A percentile compares a stretch with the other conserved stretches of the same genome.
Conservation (phyloP, 2,113 vertebrate genomes). For the Passer domesticus region DNA sequence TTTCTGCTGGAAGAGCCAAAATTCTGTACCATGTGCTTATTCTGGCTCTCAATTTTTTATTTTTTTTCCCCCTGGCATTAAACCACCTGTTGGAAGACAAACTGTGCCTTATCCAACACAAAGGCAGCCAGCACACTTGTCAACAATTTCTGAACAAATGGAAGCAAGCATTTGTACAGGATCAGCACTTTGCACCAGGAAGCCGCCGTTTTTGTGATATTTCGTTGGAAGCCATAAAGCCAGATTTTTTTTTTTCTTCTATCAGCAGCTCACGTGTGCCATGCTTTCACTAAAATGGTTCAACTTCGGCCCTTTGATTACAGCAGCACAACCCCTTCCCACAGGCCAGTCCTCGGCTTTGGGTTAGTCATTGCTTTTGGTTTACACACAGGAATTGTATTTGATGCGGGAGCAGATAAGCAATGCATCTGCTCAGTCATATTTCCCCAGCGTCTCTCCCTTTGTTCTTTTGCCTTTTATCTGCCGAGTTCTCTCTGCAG, state of each 20-base stretch:
- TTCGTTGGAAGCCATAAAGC: not conserved
- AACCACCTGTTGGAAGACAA: constrained; percentile 47
- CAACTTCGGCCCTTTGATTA: not conserved
- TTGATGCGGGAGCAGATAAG: constrained; percentile 1
- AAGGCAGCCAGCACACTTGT: not conserved
- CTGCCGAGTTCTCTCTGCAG: not conserved
- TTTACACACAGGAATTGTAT: constrained; percentile 20
- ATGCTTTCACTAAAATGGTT: not conserved
- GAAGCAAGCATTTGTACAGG: not conserved
- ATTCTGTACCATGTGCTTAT: not conserved
- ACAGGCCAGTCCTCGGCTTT: not conserved
- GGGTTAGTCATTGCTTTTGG: constrained; percentile 29
- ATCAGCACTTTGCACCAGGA: constrained; percentile 41
- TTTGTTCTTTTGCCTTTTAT: constrained; percentile 51
- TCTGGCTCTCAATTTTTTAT: not conserved
- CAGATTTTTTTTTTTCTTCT: not conserved
- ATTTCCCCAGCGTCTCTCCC: not conserved
- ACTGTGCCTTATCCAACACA: not conserved
- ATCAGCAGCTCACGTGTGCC: not conserved
- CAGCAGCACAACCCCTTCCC: not conserved
- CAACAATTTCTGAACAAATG: constrained; percentile 13
- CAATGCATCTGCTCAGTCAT: not conserved
- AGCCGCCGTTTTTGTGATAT: not conserved
- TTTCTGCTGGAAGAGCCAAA: constrained; percentile 4
- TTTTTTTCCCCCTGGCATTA: not conserved